Base-by-base conservation (phyloP, 1,140 invertebrate species). In the Brevipalpus yothersi region DNA sequence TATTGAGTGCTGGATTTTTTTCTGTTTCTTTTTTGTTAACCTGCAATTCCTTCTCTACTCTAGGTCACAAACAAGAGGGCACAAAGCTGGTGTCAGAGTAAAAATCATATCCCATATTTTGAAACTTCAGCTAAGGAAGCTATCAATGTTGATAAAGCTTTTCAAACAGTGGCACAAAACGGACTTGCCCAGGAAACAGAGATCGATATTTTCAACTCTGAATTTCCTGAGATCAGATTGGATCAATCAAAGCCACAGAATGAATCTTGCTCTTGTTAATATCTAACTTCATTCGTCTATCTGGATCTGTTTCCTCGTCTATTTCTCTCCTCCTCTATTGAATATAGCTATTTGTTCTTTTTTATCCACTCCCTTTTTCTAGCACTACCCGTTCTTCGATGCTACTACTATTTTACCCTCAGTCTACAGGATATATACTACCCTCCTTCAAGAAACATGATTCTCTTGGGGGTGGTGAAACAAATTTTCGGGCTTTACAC, bases 81-180 rank as follows among this genome's bases (percentile, higher is more conserved):
- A 41, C 89, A 96, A 71, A 86, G 93, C 66, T 99, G 94, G 94
- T 97, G 93, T 77, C 85, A 93, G 72, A 83, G 80, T 65, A 97
- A 97, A 76, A 95, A 95, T 71, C 89, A 91, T 73, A 95, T 98
- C 69, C 93, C 93, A 47, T 97, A 95, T 71, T 99, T 96, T 75
- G 93, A 98, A 76, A 97, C 92, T 41, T 91, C 86, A 75, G 93
- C 93, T 66, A 97, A 97, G 75, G 92, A 97, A 72, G 90, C 88
- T 56, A 83, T 94, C 60, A 96, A 96, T 70, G 92, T 98, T 51
- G 93, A 97, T 73, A 82, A 94, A 73, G 93, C 92, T 66, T 97
- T 98, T 76, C 71, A 94, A 73, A 91, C 89, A 56, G 94, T 98
- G 70, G 93, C 92, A 31, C 86, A 89, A 69, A 94, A 94, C 77